Evolutionary conservation across 2,888 invertebrate genomes (phyloP), one percentile per base, ranked within the genome.

Genomic region (Gerris lacustris): DNA sequence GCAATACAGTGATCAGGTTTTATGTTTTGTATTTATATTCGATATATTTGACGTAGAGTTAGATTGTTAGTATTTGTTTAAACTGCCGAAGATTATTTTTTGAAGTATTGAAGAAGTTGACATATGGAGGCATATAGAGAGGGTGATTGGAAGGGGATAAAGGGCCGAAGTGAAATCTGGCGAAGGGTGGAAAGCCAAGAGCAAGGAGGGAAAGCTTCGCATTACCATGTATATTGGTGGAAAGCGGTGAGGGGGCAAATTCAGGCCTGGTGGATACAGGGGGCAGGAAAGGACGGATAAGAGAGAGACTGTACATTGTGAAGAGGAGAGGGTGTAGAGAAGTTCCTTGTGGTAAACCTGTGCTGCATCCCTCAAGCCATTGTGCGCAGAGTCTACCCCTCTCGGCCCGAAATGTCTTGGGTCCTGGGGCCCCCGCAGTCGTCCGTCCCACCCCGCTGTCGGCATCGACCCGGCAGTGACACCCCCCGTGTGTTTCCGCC

Each of bases 401-500:
- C 11, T 55, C 55, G 55, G 55, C 11, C 55, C 55, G 55, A 55
- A 55, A 11, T 9, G 9, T 15, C 15, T 55, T 9, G 55, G 55
- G 55, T 55, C 55, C 55, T 55, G 15, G 11, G 2, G 55, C 55
- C 55, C 55, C 55, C 55, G 55, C 15, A 55, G 55, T 55, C 55
- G 15, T 55, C 55, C 15, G 15, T 15, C 55, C 55, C 15, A 11
- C 55, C 55, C 55, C 15, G 15, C 15, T 15, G 55, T 11, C 55
- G 11, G 55, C 31, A 31, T 31, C 31, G 31, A 31, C 31, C 31
- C 31, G 31, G 31, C 31, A 55, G 55, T 55, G 55, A 55, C 55
- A 55, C 55, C 55, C 55, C 55, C 55, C 55, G 55, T 55, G 55
- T 55, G 55, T 55, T 55, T 55, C 55, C 55, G 55, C 55, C 55